Conservation (phyloP, 2,888 invertebrate genomes). For the Scelioninae gen. 1 region DNA sequence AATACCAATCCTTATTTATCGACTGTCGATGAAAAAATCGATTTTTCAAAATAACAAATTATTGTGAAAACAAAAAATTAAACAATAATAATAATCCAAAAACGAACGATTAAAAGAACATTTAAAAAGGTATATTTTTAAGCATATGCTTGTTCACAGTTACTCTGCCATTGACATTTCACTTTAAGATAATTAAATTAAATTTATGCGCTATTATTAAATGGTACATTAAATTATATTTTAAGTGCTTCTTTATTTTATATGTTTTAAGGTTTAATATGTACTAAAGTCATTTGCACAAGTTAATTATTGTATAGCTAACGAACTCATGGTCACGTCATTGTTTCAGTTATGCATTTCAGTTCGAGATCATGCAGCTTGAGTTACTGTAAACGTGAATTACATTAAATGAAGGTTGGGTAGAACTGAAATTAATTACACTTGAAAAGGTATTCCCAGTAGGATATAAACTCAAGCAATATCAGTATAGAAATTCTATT, state of each 20-base stretch:
- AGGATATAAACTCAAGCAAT: neutral
- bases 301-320: constrained; percentile 35
- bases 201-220: too few relatives aligned
- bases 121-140: too few relatives aligned
- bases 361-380: constrained; percentile 11
- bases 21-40: too few relatives aligned
- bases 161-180: too few relatives aligned
- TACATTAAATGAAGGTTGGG: constrained; percentile 18
- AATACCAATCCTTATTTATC: too few relatives aligned
- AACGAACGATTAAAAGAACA: too few relatives aligned
- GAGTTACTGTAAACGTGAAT: constrained; percentile 7
- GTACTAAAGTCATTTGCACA: neutral
- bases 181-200: too few relatives aligned
- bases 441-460: constrained; percentile 4
- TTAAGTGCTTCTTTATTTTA: neutral
- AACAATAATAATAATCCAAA: too few relatives aligned
- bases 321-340: constrained; percentile 34
- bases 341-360: constrained; percentile 25
- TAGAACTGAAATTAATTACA: constrained; percentile 29
- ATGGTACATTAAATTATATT: too few relatives aligned
- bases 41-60: too few relatives aligned
- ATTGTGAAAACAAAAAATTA: too few relatives aligned
- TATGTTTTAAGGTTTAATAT: neutral
- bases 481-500: neutral
- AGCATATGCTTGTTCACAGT: too few relatives aligned